Conservation (phyloP, 2,888 invertebrate species). For the Petrophora chlorosata region DNA sequence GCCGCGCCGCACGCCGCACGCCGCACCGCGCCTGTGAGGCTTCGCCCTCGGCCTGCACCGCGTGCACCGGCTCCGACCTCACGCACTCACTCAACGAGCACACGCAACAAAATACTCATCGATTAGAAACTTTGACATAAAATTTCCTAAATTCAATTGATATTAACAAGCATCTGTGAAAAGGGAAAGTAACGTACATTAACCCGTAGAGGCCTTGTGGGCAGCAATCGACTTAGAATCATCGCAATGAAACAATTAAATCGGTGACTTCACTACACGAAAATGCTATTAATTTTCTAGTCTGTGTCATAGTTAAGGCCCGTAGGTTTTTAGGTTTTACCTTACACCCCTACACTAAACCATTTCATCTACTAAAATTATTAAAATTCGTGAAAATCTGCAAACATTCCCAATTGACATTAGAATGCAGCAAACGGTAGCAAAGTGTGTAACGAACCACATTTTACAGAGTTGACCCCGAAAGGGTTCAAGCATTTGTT, state of each 20-base stretch:
- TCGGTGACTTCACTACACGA: neutral
- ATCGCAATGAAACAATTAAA: neutral
- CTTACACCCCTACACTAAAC: too few species aligned
- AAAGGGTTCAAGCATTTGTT: neutral
- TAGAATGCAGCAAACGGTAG: neutral
- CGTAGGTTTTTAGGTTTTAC: too few species aligned
- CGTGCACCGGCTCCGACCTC: conserved; percentile 26
- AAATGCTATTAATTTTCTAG: neutral
- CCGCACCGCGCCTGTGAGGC: conserved; percentile 9
- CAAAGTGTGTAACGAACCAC: neutral
- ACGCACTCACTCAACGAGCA: conserved; percentile 33
- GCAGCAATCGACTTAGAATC: neutral
- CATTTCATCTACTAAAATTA: neutral
- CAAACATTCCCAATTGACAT: too few species aligned
- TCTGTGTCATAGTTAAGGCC: neutral
- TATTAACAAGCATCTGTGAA: conserved; percentile 13
- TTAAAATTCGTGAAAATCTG: too few species aligned
- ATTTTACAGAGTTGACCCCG: neutral
- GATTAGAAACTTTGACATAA: conserved; percentile 3
- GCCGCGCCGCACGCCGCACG: conserved; percentile 56
- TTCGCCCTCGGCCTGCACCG: conserved; percentile 23
- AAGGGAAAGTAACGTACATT: neutral
- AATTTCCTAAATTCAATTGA: neutral
- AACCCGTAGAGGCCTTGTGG: conserved; percentile 1
- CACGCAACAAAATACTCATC: conserved; percentile 55